These are phyloP conservation scores for Telmatochromis sp. DNA, from an alignment of 2,113 vertebrate species.

Conservation along the genomic window DNA sequence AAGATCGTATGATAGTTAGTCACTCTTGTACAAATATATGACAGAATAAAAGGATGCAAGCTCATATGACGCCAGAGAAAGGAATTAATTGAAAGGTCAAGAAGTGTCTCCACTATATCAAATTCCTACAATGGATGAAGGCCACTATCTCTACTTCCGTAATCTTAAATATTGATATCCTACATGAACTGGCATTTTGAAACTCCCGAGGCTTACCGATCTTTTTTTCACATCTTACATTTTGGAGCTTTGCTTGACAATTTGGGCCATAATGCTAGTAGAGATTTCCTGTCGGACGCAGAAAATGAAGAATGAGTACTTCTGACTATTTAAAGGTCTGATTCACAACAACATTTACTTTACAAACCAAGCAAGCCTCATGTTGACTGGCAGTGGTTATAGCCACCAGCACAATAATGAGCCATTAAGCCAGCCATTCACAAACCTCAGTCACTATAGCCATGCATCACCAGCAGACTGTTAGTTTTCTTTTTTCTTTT, in stretches of 20 bases:
- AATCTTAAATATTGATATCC: neutral
- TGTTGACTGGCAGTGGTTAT: conserved; percentile 13
- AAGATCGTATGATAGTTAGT: neutral
- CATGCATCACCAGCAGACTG: neutral
- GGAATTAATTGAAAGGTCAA: neutral
- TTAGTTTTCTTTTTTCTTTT: neutral
- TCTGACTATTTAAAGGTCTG: neutral
- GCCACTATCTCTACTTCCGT: neutral
- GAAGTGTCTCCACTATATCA: neutral
- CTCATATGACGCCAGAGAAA: neutral
- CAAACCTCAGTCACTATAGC: neutral
- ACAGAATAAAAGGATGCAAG: neutral
- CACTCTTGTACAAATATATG: neutral
- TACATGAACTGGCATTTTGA: neutral
- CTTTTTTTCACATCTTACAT: neutral
- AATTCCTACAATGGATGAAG: neutral
- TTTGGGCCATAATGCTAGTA: neutral
- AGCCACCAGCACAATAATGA: neutral
- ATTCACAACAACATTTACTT: neutral
- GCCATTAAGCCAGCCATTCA: neutral
- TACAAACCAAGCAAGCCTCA: neutral
- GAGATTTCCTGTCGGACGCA: neutral
- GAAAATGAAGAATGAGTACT: neutral
- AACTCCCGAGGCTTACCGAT: neutral
- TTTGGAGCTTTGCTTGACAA: neutral